phyloP scores from a whole-genome alignment of 2,888 invertebrate genomes.

The Idaea dimidiata region DNA sequence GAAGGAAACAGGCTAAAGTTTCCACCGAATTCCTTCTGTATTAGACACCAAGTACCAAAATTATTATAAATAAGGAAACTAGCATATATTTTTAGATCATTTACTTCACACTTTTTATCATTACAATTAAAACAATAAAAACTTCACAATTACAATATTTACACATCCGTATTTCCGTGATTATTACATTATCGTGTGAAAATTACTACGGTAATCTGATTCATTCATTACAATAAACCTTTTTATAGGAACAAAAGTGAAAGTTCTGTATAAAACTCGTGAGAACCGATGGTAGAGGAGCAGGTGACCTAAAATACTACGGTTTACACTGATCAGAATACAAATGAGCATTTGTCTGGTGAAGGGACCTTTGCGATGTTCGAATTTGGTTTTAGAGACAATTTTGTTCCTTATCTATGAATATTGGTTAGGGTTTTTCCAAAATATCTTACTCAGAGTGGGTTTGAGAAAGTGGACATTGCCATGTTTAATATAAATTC shows the following conservation, averaged over 20 bases:
- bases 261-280: slow-evolving; percentile 18
- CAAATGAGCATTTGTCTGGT: slow-evolving; percentile 21
- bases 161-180: not conserved
- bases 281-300: slow-evolving; percentile 24
- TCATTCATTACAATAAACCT: not conserved
- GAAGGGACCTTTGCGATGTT: not conserved
- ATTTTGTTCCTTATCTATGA: not conserved
- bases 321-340: slow-evolving; percentile 29
- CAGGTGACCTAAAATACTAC: slow-evolving; percentile 31
- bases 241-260: slow-evolving; percentile 20
- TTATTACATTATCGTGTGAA: not conserved
- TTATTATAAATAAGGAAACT: too few relatives aligned
- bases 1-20: too few relatives aligned
- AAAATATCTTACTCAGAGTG: not conserved
- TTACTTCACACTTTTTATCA: too few relatives aligned
- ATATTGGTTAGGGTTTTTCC: not conserved
- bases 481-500: too few relatives aligned
- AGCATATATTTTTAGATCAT: too few relatives aligned
- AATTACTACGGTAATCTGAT: not conserved
- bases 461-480: not conserved
- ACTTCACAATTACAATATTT: not conserved
- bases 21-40: too few relatives aligned
- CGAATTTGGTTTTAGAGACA: not conserved
- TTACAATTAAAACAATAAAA: not conserved
- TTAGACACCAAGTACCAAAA: too few relatives aligned